Percentiles rank a stretch among this genome's conserved stretches.
These are phyloP conservation scores for Chelonoidis abingdonii DNA, from an alignment of 2,113 vertebrate genomes.

Conservation along the genomic window DNA sequence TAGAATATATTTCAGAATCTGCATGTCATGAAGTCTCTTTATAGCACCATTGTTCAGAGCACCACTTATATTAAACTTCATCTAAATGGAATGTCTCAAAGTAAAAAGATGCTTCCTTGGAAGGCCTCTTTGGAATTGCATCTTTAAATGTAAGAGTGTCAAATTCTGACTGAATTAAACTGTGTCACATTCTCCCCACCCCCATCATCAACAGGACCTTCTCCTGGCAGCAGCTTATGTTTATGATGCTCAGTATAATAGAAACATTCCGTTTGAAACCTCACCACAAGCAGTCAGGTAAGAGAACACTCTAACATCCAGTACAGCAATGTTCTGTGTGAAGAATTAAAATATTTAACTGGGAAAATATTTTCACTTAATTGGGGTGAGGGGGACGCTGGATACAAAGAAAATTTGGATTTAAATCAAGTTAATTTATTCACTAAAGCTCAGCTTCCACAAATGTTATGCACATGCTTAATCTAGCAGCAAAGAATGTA, in stretches of 20 bases:
- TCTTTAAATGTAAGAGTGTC: background rate
- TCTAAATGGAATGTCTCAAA: background rate
- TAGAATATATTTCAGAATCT: background rate
- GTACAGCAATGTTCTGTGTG: no score
- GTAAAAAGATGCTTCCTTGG: background rate
- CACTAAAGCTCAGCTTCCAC: background rate
- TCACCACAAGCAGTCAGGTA: slow-evolving; percentile 89
- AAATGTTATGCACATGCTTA: background rate
- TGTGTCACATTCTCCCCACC: no score
- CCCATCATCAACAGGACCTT: slow-evolving; percentile 77
- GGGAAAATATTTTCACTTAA: background rate
- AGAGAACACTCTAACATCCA: background rate
- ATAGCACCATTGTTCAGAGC: background rate
- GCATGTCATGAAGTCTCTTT: background rate
- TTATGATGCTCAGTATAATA: slow-evolving; percentile 93
- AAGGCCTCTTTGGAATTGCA: background rate
- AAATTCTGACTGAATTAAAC: background rate
- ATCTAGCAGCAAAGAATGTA: background rate
- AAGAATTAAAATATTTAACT: background rate
- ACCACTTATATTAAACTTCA: background rate
- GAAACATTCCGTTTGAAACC: slow-evolving; percentile 91
- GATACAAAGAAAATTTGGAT: background rate
- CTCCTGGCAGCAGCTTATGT: slow-evolving; percentile 90
- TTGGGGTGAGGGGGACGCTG: background rate
- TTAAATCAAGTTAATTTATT: background rate